A percentile compares a stretch with the other conserved stretches of the same genome.
phyloP scores from a whole-genome alignment of 2,113 vertebrate species.

The Cygnus atratus region DNA sequence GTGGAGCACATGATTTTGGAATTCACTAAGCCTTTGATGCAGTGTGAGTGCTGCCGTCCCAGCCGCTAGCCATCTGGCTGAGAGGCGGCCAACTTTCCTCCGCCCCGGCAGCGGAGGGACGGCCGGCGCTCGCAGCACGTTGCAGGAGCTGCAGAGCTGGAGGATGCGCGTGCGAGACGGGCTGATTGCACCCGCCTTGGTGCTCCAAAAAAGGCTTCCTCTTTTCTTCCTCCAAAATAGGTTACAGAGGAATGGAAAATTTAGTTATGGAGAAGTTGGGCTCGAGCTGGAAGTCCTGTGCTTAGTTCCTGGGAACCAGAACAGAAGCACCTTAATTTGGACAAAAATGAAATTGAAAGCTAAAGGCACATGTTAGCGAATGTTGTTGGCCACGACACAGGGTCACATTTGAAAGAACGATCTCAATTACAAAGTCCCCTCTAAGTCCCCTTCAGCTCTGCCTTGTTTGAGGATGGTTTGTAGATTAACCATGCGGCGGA shows the following conservation, averaged over 20 bases:
- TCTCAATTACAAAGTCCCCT: conserved; percentile 60
- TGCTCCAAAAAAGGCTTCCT: not conserved
- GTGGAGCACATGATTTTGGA: conserved; percentile 69
- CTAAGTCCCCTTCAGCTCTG: not conserved
- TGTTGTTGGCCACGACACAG: not conserved
- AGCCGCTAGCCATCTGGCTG: conserved; percentile 36
- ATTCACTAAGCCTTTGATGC: conserved; percentile 65
- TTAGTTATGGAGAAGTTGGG: not conserved
- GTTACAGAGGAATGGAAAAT: not conserved
- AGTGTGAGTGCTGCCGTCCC: not conserved
- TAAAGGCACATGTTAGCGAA: not conserved
- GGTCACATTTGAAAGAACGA: not conserved
- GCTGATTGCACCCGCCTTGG: not conserved
- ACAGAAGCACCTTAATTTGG: not conserved
- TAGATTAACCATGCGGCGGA: conserved; percentile 38
- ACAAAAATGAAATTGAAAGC: not conserved
- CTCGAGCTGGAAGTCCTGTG: not conserved
- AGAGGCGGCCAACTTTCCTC: not conserved
- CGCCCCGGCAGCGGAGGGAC: not conserved
- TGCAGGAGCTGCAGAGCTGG: not conserved
- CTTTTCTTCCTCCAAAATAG: not conserved
- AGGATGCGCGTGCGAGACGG: rapidly evolving
- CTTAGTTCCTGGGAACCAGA: not conserved
- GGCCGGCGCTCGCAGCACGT: not conserved
- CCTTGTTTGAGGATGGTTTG: conserved; percentile 57